Base-by-base conservation (phyloP, 2,888 invertebrate genomes). In the Lasioglossum zephyrum region DNA sequence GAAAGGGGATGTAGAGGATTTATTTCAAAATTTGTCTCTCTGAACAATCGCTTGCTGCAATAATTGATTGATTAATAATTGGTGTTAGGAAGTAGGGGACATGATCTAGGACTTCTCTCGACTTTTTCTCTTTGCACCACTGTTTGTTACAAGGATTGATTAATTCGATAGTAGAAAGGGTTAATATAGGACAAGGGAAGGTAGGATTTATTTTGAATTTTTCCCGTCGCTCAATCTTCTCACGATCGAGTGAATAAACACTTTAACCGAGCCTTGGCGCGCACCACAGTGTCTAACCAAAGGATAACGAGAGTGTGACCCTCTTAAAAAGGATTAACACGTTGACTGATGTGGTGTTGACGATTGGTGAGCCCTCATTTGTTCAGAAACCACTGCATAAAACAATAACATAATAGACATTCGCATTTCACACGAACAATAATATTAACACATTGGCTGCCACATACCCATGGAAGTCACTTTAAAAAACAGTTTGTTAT, bases 11-110 rank as follows among this genome's bases (percentile, higher is more conserved):
- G n/a, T n/a, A 4, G n/a, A n/a, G 4, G 11, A 57, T 11, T 11
- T n/a, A 11, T 57, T n/a, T n/a, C n/a, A 8, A 57, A 31, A n/a
- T 9, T 57, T 9, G n/a, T 57, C 1, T 11, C 57, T n/a, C 4
- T 9, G 9, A 0, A 3, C 3, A 2, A n/a, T n/a, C 53, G n/a
- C 9, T 9, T 57, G n/a, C 9, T n/a, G n/a, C 8, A 9, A n/a
- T 0, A 22, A 57, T 26, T n/a, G n/a, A 4, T 26, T 60, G 26
- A 60, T 26, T 13, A 13, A 60, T 26, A 60, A 11, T 11, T 9
- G 9, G 0, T 8, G 4, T 26, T 11, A 3, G 0, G 1, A 9
- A 0, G 4, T 11, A 11, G 4, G 4, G 11, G 4, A 60, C 9
- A 60, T 11, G 26, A 60, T 11, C 9, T 57, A 57, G 57, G 57